Base-by-base conservation (phyloP, 2,888 invertebrate species). In the Drosophila nr. perissopoda region DNA sequence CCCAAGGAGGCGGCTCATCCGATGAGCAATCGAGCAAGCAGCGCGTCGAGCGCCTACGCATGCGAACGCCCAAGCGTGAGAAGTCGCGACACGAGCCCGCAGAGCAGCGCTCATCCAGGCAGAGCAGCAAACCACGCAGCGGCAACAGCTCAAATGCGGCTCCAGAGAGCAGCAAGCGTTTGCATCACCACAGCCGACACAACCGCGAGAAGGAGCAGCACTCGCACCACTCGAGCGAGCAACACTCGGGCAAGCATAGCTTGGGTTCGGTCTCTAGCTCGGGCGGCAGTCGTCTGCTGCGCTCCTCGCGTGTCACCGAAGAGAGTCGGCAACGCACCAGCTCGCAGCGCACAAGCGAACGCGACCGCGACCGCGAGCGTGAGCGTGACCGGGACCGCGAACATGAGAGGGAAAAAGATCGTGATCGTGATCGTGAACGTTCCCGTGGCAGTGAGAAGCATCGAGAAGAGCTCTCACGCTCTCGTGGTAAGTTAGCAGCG, bases 1-100 rank as follows among this genome's bases (percentile, higher is more conserved):
- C 83, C 0, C 92, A 87, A 5, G 88, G 82, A 8, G 85, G 85
- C 21, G 88, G 80, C 8, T 91, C 91, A 4, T 92, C 91, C 5
- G 92, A 92, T 7, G 91, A 91, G 13, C 82, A 83, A 29, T 7
- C 63, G 49, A 78, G 61, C 36, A 83, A 78, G 21, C 84, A 87
- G 33, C 82, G 89, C 11, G 80, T 76, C 5, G 91, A 91, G 54
- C 91, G 90, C 2, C 57, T 90, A 34, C 91, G 90, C 18, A 53
- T 79, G 69, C 89, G 91, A n/a, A 81, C 84, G 3, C 84, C 90
- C 4, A 91, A 91, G 68, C 89, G 92, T 1, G 79, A 84, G 27
- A 87, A 86, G 31, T 61, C 68, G 4, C 84, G 85, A 10, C 85
- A 85, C 25, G 88, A 88, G 0, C 36, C 74, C 0, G 10, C 56